Percentiles rank a stretch among this genome's conserved stretches.
These are phyloP conservation scores for Drosophila anomalipes DNA, from an alignment of 2,888 invertebrate genomes.

Conservation along the genomic window DNA sequence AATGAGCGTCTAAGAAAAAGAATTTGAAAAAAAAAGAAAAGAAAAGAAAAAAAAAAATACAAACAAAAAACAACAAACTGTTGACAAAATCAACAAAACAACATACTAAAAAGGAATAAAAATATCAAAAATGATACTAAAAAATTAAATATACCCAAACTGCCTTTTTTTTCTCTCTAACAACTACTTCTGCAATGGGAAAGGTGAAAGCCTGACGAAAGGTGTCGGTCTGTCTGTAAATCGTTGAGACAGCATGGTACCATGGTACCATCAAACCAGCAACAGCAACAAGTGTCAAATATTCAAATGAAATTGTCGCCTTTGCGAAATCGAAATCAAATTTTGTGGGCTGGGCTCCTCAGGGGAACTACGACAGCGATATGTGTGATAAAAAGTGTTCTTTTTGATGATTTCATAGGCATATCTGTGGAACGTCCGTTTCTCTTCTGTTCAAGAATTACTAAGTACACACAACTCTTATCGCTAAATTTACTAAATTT, in stretches of 20 bases:
- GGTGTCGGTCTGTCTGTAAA: not conserved
- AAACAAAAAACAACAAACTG: conserved; percentile 51
- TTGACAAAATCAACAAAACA: conserved; percentile 51
- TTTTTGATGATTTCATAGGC: conserved; percentile 32
- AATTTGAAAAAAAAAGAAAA: conserved; percentile 57
- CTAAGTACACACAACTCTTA: not conserved
- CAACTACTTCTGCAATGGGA: conserved; percentile 6
- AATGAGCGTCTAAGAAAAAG: conserved; percentile 72
- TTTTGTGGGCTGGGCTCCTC: not conserved
- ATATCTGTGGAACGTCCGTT: conserved; percentile 5
- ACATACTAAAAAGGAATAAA: conserved; percentile 69
- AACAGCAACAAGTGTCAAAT: conserved; percentile 14
- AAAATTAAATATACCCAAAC: conserved; percentile 55
- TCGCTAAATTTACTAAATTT: not conserved
- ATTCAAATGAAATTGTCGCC: not conserved
- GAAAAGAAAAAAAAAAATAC: conserved; percentile 33
- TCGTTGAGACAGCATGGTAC: not conserved
- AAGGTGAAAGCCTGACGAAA: conserved; percentile 13
- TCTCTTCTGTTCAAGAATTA: not conserved
- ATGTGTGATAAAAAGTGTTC: conserved; percentile 10
- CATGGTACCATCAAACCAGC: conserved; percentile 1
- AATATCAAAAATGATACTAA: conserved; percentile 65
- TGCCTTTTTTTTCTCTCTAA: conserved; percentile 11
- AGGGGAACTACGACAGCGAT: not conserved
- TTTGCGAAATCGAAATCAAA: conserved; percentile 21